Evolutionary conservation across 23 tunicate species (phyloP).

Genomic region (Ciona savignyi): DNA sequence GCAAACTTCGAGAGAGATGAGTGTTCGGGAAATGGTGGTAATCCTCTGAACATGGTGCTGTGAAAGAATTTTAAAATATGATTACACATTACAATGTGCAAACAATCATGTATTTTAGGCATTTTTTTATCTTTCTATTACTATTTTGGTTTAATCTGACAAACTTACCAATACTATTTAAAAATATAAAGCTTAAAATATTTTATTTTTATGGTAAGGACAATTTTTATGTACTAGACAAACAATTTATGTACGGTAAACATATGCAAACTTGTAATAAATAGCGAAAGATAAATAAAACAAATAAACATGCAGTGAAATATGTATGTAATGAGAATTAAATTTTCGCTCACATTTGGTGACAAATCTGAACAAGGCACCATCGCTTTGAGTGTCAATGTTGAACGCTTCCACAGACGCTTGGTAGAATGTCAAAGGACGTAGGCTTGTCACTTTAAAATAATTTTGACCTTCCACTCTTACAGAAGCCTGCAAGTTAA

Average conservation of each 20-base stretch:
- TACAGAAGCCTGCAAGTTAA: not conserved
- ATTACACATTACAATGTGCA: too few relatives aligned
- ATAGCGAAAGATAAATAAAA: not conserved
- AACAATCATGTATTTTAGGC: too few relatives aligned
- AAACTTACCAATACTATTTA: too few relatives aligned
- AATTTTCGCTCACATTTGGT: constrained; percentile 56
- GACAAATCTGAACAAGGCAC: constrained; percentile 19
- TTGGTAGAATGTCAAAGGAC: constrained; percentile 49
- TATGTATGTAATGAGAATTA: too few relatives aligned
- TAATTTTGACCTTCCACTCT: constrained; percentile 11
- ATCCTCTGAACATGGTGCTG: constrained; percentile 69
- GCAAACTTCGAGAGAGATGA: constrained; percentile 64
- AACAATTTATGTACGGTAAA: not conserved
- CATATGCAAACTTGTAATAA: not conserved
- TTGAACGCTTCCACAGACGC: constrained; percentile 56
- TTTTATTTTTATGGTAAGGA: not conserved
- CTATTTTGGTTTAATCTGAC: too few relatives aligned
- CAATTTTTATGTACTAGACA: too few relatives aligned
- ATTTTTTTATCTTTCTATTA: too few relatives aligned
- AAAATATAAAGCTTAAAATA: too few relatives aligned
- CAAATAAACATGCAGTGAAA: not conserved
- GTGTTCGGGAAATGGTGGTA: constrained; percentile 69
- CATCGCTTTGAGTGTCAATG: constrained; percentile 59
- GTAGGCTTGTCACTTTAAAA: constrained; percentile 39
- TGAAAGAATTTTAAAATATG: too few relatives aligned